Percentiles rank a stretch among this genome's conserved stretches.
These are phyloP conservation scores for Neomonachus schauinslandi DNA, from an alignment of 2,113 vertebrate genomes.

Conservation along the genomic window DNA sequence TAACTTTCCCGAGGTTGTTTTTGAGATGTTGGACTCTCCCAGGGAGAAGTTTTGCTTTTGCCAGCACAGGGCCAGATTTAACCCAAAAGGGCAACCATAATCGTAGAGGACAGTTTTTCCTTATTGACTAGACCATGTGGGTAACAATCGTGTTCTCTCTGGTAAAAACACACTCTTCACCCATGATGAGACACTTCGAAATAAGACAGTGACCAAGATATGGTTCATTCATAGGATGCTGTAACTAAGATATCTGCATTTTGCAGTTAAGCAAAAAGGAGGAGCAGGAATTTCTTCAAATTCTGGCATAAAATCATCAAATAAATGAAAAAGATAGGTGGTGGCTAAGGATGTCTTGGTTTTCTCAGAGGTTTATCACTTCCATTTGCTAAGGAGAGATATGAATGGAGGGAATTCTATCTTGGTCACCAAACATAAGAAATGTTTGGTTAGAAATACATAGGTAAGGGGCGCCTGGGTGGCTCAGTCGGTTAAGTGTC, in stretches of 20 bases:
- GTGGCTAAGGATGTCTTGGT: not conserved
- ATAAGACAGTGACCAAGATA: slow-evolving; percentile 24
- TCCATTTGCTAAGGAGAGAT: not conserved
- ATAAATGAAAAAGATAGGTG: not conserved
- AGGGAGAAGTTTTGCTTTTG: slow-evolving; percentile 42
- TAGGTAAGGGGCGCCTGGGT: not conserved
- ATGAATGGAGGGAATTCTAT: not conserved
- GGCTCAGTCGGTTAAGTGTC: not conserved
- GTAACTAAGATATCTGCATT: not conserved
- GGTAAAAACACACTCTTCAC: slow-evolving; percentile 44
- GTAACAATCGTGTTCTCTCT: slow-evolving; percentile 18
- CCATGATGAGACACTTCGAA: not conserved
- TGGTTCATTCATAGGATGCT: slow-evolving; percentile 24
- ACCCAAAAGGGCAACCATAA: slow-evolving; percentile 27
- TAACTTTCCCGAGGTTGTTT: not conserved
- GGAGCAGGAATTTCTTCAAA: slow-evolving; percentile 33
- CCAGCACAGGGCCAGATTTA: slow-evolving; percentile 19
- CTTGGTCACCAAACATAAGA: not conserved
- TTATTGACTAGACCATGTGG: slow-evolving; percentile 43
- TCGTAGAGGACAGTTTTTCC: slow-evolving; percentile 45
- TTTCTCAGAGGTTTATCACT: not conserved
- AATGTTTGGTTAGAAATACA: slow-evolving; percentile 5
- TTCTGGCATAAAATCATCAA: not conserved
- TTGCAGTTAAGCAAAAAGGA: slow-evolving; percentile 41
- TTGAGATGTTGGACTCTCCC: not conserved